A percentile compares a stretch with the other conserved stretches of the same genome.
These are phyloP conservation scores for Pelosia muscerda DNA, from an alignment of 2,888 invertebrate species.

Conservation along the genomic window DNA sequence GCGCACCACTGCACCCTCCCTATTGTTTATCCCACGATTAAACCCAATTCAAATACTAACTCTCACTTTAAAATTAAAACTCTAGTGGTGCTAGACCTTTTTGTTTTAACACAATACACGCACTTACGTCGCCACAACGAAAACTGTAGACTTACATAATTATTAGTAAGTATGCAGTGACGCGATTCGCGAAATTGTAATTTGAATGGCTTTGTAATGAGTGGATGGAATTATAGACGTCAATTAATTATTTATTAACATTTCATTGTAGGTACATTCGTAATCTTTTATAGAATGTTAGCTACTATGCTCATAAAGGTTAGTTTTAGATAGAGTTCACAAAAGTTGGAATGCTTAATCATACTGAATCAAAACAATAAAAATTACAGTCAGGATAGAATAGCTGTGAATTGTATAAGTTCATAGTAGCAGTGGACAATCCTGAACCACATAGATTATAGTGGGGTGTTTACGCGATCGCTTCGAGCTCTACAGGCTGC, in stretches of 20 bases:
- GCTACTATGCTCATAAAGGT: neutral
- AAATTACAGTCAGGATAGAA: neutral
- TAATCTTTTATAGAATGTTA: neutral
- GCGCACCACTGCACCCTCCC: constrained; percentile 74
- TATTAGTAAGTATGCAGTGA: constrained; percentile 50
- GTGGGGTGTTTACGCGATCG: constrained; percentile 65
- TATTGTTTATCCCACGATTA: constrained; percentile 87
- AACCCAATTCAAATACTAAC: constrained; percentile 86
- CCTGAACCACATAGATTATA: constrained; percentile 70
- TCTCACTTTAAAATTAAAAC: constrained; percentile 84
- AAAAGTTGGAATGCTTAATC: neutral
- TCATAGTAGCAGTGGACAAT: constrained; percentile 52
- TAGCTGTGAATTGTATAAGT: constrained; percentile 36
- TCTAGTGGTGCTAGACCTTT: constrained; percentile 78
- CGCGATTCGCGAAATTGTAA: constrained; percentile 42
- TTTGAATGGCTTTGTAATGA: constrained; percentile 56
- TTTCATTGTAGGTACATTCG: too few relatives aligned
- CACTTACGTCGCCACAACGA: constrained; percentile 63
- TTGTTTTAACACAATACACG: constrained; percentile 84
- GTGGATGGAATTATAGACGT: constrained; percentile 42
- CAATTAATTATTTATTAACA: constrained; percentile 3
- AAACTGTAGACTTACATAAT: constrained; percentile 59
- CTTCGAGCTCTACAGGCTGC: constrained; percentile 67
- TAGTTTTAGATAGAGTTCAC: neutral
- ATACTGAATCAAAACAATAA: neutral